Percentiles rank a stretch among this genome's conserved stretches.
These are phyloP conservation scores for Artibeus jamaicensis DNA, from an alignment of 2,797 vertebrate genomes.

Conservation along the genomic window DNA sequence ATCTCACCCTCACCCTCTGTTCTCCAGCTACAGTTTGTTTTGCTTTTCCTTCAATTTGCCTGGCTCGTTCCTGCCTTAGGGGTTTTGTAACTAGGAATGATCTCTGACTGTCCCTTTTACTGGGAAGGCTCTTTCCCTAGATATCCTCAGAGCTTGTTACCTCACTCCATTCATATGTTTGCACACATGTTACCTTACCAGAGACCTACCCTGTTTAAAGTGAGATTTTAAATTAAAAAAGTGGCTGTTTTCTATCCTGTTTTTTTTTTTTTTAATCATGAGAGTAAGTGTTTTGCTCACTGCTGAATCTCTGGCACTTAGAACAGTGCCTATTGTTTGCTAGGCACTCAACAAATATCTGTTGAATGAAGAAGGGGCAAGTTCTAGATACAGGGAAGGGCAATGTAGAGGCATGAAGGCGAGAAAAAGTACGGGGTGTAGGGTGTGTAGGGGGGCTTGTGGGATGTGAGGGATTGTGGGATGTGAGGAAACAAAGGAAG, in stretches of 20 bases:
- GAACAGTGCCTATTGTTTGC: neutral
- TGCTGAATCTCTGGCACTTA: neutral
- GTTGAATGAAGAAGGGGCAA: neutral
- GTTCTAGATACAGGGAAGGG: neutral
- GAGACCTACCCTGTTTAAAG: neutral
- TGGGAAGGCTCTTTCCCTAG: neutral
- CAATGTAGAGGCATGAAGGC: neutral
- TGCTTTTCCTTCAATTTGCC: neutral
- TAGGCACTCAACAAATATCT: neutral
- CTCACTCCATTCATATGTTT: neutral
- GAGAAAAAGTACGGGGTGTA: neutral
- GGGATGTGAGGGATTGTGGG: neutral
- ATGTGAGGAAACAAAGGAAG: neutral
- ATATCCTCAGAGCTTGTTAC: neutral
- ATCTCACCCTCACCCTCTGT: neutral
- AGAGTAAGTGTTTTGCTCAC: neutral
- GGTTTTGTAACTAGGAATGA: neutral
- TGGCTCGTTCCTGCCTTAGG: neutral
- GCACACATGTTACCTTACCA: neutral
- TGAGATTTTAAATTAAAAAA: too few relatives aligned
- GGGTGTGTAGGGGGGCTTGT: neutral
- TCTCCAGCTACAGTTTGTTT: neutral
- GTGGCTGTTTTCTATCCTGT: neutral
- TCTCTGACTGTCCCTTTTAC: neutral
- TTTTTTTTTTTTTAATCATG: neutral